These are phyloP conservation scores for Muschampia plurimacula DNA, from an alignment of 2,888 invertebrate genomes.

Conservation along the genomic window DNA sequence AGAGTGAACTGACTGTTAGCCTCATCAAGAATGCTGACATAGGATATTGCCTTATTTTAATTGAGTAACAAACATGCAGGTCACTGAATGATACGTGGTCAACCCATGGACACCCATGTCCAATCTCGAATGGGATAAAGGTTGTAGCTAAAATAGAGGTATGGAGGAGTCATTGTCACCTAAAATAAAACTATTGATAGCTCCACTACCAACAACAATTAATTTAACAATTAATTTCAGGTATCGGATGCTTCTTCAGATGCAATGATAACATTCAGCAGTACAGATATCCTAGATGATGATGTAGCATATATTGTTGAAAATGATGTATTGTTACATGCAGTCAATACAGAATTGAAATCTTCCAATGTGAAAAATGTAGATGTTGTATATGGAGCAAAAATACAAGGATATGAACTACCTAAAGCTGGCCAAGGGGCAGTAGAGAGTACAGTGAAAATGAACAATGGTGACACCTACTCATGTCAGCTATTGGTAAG, in stretches of 20 bases:
- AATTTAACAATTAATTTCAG: conserved; percentile 72
- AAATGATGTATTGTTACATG: conserved; percentile 94
- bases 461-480: conserved; percentile 88
- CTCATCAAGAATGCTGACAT: too few relatives aligned
- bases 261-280: conserved; percentile 94
- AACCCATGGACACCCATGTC: too few relatives aligned
- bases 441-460: conserved; percentile 75
- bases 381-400: conserved; percentile 88
- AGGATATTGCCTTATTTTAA: too few relatives aligned
- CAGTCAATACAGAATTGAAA: conserved; percentile 87
- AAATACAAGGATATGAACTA: conserved; percentile 88
- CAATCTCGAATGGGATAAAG: too few relatives aligned
- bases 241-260: conserved; percentile 98
- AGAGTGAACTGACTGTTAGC: too few relatives aligned
- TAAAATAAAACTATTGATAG: too few relatives aligned
- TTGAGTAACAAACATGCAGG: too few relatives aligned
- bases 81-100: too few relatives aligned
- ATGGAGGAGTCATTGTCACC: too few relatives aligned
- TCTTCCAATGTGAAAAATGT: conserved; percentile 83
- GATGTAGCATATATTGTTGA: conserved; percentile 97
- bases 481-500: conserved; percentile 90
- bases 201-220: too few relatives aligned
- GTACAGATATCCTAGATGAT: conserved; percentile 88
- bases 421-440: conserved; percentile 64
- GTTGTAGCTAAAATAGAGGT: too few relatives aligned